These are phyloP conservation scores for Drosophila tanythrix DNA, from an alignment of 2,888 invertebrate genomes.

Conservation along the genomic window DNA sequence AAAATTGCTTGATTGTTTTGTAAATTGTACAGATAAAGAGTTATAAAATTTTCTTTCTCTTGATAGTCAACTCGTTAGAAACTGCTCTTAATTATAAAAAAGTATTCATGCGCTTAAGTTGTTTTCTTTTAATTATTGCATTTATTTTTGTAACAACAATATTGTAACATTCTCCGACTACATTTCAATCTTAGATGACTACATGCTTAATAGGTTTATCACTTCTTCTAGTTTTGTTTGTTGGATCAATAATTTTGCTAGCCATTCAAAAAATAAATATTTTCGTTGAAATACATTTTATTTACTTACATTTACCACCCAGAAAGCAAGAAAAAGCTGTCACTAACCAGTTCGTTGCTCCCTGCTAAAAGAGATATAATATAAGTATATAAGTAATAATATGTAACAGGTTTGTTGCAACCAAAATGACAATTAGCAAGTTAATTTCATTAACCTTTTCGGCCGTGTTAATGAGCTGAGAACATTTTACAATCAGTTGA, in stretches of 20 bases:
- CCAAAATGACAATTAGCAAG: constrained; percentile 30
- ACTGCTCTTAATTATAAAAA: constrained; percentile 11
- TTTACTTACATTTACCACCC: constrained; percentile 37
- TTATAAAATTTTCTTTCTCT: constrained; percentile 7
- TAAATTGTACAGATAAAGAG: constrained; percentile 21
- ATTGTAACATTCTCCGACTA: not conserved
- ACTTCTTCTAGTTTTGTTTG: constrained; percentile 24
- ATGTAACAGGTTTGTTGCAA: constrained; percentile 57
- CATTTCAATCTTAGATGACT: not conserved
- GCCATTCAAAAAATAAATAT: constrained; percentile 33
- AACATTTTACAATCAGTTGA: constrained; percentile 51
- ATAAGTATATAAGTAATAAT: constrained; percentile 8
- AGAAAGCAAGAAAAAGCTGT: constrained; percentile 23
- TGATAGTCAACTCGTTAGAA: constrained; percentile 17
- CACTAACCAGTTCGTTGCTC: constrained; percentile 55
- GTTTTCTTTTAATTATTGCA: not conserved
- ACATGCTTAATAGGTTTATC: not conserved
- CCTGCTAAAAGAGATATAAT: constrained; percentile 17
- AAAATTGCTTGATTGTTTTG: constrained; percentile 26
- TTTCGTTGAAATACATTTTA: constrained; percentile 10
- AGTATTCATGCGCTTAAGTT: constrained; percentile 4
- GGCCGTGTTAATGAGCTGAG: constrained; percentile 45
- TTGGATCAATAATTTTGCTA: constrained; percentile 51
- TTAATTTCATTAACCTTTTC: constrained; percentile 55
- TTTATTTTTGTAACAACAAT: not conserved